phyloP scores from a whole-genome alignment of 30 jellyfish, hydroid and myxozoan species.

The Chironex yamaguchii region DNA sequence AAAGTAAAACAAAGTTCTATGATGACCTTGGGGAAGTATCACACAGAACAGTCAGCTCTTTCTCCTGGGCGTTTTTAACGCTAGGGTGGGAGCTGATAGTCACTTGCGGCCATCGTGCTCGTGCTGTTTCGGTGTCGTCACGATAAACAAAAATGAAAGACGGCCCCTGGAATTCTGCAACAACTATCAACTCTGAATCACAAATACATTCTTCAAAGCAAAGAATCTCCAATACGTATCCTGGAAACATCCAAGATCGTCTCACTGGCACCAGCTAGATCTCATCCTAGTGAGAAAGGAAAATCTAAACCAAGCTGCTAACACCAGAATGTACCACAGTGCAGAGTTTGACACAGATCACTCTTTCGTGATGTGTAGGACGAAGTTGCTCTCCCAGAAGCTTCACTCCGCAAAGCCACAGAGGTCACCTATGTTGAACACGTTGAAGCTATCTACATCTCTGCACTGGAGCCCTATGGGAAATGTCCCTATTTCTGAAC shows the following conservation, averaged over 20 bases:
- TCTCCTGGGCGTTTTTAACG: slow-evolving; percentile 59
- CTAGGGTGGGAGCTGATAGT: slow-evolving; percentile 59
- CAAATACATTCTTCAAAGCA: slow-evolving; percentile 19
- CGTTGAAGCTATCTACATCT: neutral
- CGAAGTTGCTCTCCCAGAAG: neutral
- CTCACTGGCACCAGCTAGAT: slow-evolving; percentile 66
- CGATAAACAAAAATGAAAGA: slow-evolving; percentile 14
- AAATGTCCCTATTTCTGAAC: neutral
- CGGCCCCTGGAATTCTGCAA: slow-evolving; percentile 36
- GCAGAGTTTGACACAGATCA: slow-evolving; percentile 72
- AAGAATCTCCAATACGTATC: slow-evolving; percentile 30
- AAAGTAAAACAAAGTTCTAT: slow-evolving; percentile 28
- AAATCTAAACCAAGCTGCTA: slow-evolving; percentile 1
- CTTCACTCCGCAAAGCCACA: neutral
- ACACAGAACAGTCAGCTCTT: neutral
- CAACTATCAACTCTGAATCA: slow-evolving; percentile 23
- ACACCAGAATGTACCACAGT: slow-evolving; percentile 55
- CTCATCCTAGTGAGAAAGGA: slow-evolving; percentile 17
- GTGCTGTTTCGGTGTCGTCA: slow-evolving; percentile 39
- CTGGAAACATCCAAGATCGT: slow-evolving; percentile 31
- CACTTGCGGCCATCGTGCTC: slow-evolving; percentile 33
- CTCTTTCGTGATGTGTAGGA: slow-evolving; percentile 37
- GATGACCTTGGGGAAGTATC: slow-evolving; percentile 34
- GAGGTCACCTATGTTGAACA: neutral
- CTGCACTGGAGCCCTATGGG: neutral